A percentile compares a stretch with the other conserved stretches of the same genome.
These are phyloP conservation scores for Periophthalmus modestus DNA, from an alignment of 2,113 vertebrate genomes.

Conservation along the genomic window DNA sequence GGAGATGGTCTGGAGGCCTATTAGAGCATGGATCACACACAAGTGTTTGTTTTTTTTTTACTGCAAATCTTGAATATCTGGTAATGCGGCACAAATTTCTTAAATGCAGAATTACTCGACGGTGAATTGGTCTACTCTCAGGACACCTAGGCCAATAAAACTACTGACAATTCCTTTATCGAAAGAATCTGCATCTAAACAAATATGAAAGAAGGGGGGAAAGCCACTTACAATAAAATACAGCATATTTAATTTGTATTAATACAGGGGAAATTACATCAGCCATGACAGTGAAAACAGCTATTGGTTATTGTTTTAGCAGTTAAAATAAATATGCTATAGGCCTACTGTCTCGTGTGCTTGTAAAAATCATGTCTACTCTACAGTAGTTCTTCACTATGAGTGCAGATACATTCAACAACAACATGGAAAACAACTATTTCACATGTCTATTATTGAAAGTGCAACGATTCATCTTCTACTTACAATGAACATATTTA, in stretches of 20 bases:
- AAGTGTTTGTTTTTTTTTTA: no score
- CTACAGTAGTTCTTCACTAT: background rate
- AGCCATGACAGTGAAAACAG: background rate
- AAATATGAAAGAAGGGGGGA: no score
- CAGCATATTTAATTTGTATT: conserved; percentile 35
- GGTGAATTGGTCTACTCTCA: no score
- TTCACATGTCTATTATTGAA: conserved; percentile 26
- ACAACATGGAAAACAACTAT: background rate
- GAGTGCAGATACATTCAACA: conserved; percentile 41
- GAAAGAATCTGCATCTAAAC: no score
- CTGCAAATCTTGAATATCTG: no score
- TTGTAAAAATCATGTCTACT: conserved; percentile 39
- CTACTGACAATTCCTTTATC: no score
- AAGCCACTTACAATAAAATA: conserved; percentile 30
- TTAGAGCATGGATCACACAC: background rate
- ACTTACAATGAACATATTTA: background rate
- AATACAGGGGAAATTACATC: conserved; percentile 11
- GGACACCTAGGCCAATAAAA: no score
- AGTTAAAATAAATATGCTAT: conserved; percentile 54
- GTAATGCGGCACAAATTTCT: no score
- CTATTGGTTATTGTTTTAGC: conserved; percentile 4
- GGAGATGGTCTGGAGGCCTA: background rate
- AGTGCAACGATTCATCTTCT: conserved; percentile 13
- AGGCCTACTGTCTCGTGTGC: background rate
- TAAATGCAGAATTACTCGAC: no score